Percentiles rank a stretch among this genome's conserved stretches.
phyloP scores from a whole-genome alignment of 92 coral and sea anemone genomes.

The Porites divaricata region DNA sequence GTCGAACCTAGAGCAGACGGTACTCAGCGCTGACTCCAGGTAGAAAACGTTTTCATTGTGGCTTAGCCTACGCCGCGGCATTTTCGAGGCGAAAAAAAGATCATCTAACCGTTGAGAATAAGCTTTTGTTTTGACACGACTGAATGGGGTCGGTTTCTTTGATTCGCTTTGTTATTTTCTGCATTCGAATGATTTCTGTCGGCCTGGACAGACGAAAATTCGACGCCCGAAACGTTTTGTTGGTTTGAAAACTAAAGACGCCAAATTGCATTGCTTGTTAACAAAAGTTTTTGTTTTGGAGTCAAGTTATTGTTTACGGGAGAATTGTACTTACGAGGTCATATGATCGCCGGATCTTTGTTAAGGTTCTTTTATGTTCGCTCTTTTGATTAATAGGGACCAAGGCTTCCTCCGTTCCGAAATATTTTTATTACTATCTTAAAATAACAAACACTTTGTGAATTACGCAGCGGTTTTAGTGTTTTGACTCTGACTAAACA shows the following conservation, averaged over 20 bases:
- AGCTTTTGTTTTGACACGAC: slow-evolving; percentile 29
- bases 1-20: neutral
- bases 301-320: slow-evolving; percentile 3
- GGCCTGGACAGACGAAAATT: neutral
- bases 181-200: slow-evolving; percentile 11
- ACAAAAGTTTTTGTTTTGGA: slow-evolving; percentile 34
- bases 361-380: slow-evolving; percentile 4
- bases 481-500: slow-evolving; percentile 57
- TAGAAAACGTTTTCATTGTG: slow-evolving; percentile 8
- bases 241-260: neutral
- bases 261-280: slow-evolving; percentile 9
- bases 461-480: slow-evolving; percentile 3
- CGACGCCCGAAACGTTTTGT: slow-evolving; percentile 19
- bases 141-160: slow-evolving; percentile 49
- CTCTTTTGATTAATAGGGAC: neutral
- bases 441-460: slow-evolving; percentile 61
- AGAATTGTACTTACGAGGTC: slow-evolving; percentile 6
- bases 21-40: neutral
- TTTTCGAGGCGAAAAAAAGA: slow-evolving; percentile 23
- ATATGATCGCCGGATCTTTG: slow-evolving; percentile 27
- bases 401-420: neutral
- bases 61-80: slow-evolving; percentile 15
- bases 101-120: slow-evolving; percentile 29
- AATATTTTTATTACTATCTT: neutral
- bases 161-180: slow-evolving; percentile 30